Base-by-base conservation (phyloP, 1,140 invertebrate genomes). In the Lanistes nyassanus region DNA sequence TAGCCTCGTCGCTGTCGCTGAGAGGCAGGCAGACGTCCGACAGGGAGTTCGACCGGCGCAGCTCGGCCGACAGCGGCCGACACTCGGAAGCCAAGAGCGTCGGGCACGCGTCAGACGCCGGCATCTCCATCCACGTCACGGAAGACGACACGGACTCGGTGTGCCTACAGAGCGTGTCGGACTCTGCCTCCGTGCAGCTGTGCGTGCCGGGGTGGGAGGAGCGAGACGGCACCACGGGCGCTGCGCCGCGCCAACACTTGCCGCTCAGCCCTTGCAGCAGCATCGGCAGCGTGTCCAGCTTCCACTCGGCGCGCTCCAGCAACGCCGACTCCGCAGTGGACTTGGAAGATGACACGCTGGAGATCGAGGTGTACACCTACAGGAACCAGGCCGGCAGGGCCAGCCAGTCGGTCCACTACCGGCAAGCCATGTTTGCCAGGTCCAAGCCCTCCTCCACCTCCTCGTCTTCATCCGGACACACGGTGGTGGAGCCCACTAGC, bases 281-380 rank as follows among this genome's bases (percentile, higher is more conserved):
- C 65, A 21, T 75, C 34, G 71, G 72, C 67, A 79, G 77, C 53
- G 60, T 47, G n/a, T n/a, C 29, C 69, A 79, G 78, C 69, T 51
- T 64, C 56, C 31, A 62, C n/a, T 79, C 77, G 19, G 53, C 47
- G n/a, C 51, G 64, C 23, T 79, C 78, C 62, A 79, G 78, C 73
- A 79, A 77, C 47, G 67, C 78, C 4, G 78, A 79, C 67, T 79
- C 78, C 3, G 78, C 78, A 23, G 78, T 79, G 42, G 78, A 79
- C 73, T 51, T 79, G 58, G 62, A 79, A 26, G 78, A 79, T 51
- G 78, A 79, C 29, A 62, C 36, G 34, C 47, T 68, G 6, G 76
- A 74, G 58, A 26, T 69, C 36, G 56, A 60, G 31, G 23, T 65
- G 34, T 55, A 47, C 72, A 51, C 53, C 6, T 19, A 23, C 11